A percentile compares a stretch with the other conserved stretches of the same genome.
Conservation (phyloP, 2,888 invertebrate species). For the Macropis europaea region DNA sequence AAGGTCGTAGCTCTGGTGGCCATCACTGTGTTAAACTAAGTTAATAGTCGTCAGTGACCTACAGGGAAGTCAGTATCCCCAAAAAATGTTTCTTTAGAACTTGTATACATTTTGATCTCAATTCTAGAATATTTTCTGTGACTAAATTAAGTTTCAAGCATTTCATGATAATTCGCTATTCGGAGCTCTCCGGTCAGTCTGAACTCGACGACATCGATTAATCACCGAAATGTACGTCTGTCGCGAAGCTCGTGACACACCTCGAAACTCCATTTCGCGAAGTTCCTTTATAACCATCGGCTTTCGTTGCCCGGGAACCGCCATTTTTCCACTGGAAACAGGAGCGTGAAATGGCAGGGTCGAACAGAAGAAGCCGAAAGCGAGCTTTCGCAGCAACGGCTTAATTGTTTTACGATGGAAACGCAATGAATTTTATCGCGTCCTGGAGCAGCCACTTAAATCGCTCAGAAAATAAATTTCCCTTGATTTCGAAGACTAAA, state of each 20-base stretch:
- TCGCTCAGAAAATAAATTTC: background rate
- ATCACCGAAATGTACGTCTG: background rate
- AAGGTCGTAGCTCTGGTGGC: too few relatives aligned
- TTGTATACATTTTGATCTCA: too few relatives aligned
- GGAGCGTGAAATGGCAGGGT: background rate
- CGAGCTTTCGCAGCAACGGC: background rate
- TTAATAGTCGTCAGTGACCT: too few relatives aligned
- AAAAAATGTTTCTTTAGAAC: too few relatives aligned
- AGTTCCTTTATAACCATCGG: background rate
- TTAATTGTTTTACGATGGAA: constrained; percentile 31
- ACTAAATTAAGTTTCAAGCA: background rate
- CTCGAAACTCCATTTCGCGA: constrained; percentile 2
- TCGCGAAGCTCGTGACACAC: constrained; percentile 19
- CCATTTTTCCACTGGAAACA: background rate
- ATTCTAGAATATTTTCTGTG: background rate
- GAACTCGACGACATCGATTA: constrained; percentile 10
- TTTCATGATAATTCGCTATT: background rate
- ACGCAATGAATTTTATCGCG: constrained; percentile 1
- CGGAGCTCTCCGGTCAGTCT: background rate
- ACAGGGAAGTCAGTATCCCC: too few relatives aligned
- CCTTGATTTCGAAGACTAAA: background rate
- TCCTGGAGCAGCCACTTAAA: background rate
- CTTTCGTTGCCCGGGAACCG: background rate
- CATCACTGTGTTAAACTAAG: too few relatives aligned
- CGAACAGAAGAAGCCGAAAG: constrained; percentile 1